Evolutionary conservation across 1,140 invertebrate genomes (phyloP).

Genomic region (Ips nitidus): DNA sequence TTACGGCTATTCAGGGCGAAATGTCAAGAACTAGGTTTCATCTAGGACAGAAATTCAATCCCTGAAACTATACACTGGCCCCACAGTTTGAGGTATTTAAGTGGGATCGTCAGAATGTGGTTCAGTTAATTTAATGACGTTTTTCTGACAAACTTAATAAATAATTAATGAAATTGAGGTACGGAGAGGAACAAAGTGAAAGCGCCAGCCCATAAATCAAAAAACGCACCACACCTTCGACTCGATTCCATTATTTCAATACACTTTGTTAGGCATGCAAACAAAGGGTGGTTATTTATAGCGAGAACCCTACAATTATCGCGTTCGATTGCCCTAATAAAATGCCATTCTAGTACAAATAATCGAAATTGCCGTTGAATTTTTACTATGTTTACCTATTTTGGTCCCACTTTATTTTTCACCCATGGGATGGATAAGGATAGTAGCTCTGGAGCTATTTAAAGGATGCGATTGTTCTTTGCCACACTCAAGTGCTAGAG

Average conservation of each 20-base stretch:
- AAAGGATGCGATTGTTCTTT: not conserved
- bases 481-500: too few relatives aligned
- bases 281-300: conserved; percentile 24
- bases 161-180: not conserved
- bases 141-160: not conserved
- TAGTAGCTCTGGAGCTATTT: not conserved
- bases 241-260: conserved; percentile 27
- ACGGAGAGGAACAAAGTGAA: conserved; percentile 12
- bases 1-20: too few relatives aligned
- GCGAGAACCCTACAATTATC: conserved; percentile 18
- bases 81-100: too few relatives aligned
- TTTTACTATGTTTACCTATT: not conserved
- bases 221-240: conserved; percentile 18
- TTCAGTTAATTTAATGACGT: too few relatives aligned
- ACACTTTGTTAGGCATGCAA: conserved; percentile 19
- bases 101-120: too few relatives aligned
- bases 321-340: conserved; percentile 21
- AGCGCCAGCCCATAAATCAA: conserved; percentile 17
- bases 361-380: conserved; percentile 1
- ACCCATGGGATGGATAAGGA: not conserved
- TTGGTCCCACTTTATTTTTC: not conserved
- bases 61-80: too few relatives aligned
- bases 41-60: too few relatives aligned
- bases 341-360: conserved; percentile 7
- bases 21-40: too few relatives aligned